Evolutionary conservation across 2,797 vertebrate genomes (phyloP).

Genomic region (Gadopsis marmoratus): DNA sequence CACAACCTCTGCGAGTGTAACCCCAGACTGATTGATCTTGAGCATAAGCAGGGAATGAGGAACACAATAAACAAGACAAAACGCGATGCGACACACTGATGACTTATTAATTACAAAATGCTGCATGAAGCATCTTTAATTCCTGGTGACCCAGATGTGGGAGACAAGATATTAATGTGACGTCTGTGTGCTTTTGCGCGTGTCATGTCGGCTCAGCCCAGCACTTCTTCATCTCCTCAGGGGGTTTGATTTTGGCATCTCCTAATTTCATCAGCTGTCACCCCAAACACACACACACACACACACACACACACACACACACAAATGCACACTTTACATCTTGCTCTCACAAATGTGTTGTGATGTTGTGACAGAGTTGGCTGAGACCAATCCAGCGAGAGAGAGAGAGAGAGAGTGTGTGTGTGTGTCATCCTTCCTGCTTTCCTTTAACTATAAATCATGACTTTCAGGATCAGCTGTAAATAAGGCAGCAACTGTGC

Average conservation of each 20-base stretch:
- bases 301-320: constrained; percentile 18
- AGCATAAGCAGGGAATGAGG: neutral
- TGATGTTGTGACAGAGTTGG: constrained; percentile 13
- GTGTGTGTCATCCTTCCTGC: neutral
- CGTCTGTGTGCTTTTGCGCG: neutral
- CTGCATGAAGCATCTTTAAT: neutral
- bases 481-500: constrained; percentile 12
- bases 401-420: neutral
- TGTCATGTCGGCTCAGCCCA: constrained; percentile 28
- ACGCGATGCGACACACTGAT: neutral
- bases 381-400: neutral
- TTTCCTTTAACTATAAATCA: constrained; percentile 28
- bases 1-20: neutral
- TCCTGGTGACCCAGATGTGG: constrained; percentile 24
- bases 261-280: constrained; percentile 69
- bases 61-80: neutral
- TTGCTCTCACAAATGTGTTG: constrained; percentile 15
- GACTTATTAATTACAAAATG: constrained; percentile 12
- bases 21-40: neutral
- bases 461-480: constrained; percentile 36
- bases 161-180: neutral
- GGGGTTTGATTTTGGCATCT: constrained; percentile 54
- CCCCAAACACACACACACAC: neutral
- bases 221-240: constrained; percentile 47
- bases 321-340: constrained; percentile 15